Conservation (phyloP, 92 coral and sea anemone genomes). For the Actinostola sp. region DNA sequence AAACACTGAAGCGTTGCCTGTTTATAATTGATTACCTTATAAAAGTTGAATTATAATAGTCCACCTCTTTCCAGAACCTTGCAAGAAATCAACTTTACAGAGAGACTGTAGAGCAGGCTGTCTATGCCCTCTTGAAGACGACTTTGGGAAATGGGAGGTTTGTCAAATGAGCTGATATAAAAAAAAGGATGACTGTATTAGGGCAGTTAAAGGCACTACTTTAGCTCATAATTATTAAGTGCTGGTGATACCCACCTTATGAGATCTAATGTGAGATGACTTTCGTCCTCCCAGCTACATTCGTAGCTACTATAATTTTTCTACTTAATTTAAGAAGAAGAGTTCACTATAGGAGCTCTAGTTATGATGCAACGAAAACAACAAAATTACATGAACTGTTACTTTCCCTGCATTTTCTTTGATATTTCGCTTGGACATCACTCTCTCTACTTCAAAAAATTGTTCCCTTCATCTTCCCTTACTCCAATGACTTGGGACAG, state of each 20-base stretch:
- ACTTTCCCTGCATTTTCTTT: conserved; percentile 18
- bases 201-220: background rate
- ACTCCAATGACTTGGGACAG: conserved; percentile 21
- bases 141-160: conserved; percentile 26
- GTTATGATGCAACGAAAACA: too few relatives aligned
- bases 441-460: conserved; percentile 24
- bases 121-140: conserved; percentile 52
- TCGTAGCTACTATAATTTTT: conserved; percentile 24
- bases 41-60: too few relatives aligned
- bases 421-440: conserved; percentile 18
- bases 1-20: too few relatives aligned
- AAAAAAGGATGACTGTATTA: background rate
- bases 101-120: conserved; percentile 36
- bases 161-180: conserved; percentile 35
- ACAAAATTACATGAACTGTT: background rate
- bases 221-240: background rate
- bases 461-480: conserved; percentile 5
- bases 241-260: conserved; percentile 14
- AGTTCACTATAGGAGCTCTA: too few relatives aligned
- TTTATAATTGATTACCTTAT: too few relatives aligned
- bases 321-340: conserved; percentile 21
- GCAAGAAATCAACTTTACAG: conserved; percentile 52
- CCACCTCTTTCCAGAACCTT: too few relatives aligned
- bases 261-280: conserved; percentile 31
- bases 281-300: conserved; percentile 43